These are phyloP conservation scores for Macrophya annulata DNA, from an alignment of 2,888 invertebrate genomes.

Conservation along the genomic window DNA sequence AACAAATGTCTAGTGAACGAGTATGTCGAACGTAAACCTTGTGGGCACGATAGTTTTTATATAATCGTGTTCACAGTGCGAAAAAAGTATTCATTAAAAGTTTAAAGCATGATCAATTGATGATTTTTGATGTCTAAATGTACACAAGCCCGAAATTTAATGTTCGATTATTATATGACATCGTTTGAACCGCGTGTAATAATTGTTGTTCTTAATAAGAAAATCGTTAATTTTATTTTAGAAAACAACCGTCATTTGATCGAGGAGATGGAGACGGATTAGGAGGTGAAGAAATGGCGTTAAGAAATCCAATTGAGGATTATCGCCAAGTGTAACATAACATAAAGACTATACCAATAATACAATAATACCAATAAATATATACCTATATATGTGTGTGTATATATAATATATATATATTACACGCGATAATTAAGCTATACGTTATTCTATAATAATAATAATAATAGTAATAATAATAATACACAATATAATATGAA, in stretches of 20 bases:
- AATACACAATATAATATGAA: conserved; percentile 2
- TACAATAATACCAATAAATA: conserved; percentile 64
- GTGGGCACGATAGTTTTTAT: too few species aligned
- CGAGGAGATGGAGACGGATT: conserved; percentile 61
- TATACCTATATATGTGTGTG: conserved; percentile 46
- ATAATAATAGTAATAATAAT: not conserved
- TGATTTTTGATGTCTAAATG: too few species aligned
- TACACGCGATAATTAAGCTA: conserved; percentile 1
- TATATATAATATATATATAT: not conserved
- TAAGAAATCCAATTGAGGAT: conserved; percentile 64
- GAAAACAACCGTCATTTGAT: conserved; percentile 74
- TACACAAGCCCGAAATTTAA: not conserved
- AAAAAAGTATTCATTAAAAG: too few species aligned
- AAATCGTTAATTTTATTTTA: conserved; percentile 60
- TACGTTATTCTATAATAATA: conserved; percentile 23
- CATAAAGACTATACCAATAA: conserved; percentile 56
- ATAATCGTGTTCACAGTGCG: too few species aligned
- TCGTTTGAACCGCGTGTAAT: not conserved
- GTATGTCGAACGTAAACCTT: too few species aligned
- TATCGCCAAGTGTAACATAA: conserved; percentile 73
- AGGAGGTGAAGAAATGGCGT: conserved; percentile 77
- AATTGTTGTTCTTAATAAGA: not conserved
- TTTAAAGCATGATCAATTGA: too few species aligned
- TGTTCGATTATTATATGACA: not conserved
- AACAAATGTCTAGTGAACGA: too few species aligned